These are phyloP conservation scores for Spodoptera littoralis DNA, from an alignment of 2,888 invertebrate species.

Conservation along the genomic window DNA sequence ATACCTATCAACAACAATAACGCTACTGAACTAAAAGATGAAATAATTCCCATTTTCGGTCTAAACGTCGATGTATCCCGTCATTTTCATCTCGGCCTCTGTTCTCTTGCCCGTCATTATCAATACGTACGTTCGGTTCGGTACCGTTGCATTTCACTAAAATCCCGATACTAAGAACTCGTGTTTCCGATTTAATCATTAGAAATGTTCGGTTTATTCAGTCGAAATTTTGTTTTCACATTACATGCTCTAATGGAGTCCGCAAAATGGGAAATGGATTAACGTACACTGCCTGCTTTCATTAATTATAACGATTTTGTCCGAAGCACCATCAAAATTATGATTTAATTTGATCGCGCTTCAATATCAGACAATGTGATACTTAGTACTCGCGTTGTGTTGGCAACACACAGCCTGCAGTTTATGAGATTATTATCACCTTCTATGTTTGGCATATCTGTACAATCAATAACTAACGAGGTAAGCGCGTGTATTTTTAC, in stretches of 20 bases:
- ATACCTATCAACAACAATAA: no score
- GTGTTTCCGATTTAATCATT: slow-evolving; percentile 41
- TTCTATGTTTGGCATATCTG: no score
- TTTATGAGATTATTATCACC: no score
- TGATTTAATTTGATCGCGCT: slow-evolving; percentile 58
- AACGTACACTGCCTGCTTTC: slow-evolving; percentile 53
- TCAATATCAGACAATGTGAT: slow-evolving; percentile 39
- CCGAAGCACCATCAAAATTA: slow-evolving; percentile 61
- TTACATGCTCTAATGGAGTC: slow-evolving; percentile 61
- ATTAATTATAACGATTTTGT: slow-evolving; percentile 67
- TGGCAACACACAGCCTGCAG: no score
- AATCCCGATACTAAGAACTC: slow-evolving; percentile 34
- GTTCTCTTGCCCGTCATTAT: slow-evolving; percentile 18
- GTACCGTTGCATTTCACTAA: slow-evolving; percentile 33
- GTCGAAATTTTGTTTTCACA: slow-evolving; percentile 60
- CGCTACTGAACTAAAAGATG: not conserved
- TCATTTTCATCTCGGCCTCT: slow-evolving; percentile 15
- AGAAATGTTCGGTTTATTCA: slow-evolving; percentile 53
- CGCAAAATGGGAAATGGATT: slow-evolving; percentile 61
- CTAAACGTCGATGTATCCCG: slow-evolving; percentile 27
- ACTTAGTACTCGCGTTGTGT: slow-evolving; percentile 22
- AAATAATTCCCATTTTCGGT: slow-evolving; percentile 19
- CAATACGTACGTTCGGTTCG: slow-evolving; percentile 5
- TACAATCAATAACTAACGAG: no score
- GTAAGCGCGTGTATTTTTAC: no score